Percentiles rank a stretch among this genome's conserved stretches.
These are phyloP conservation scores for Tenebrio molitor DNA, from an alignment of 1,140 invertebrate species.

Conservation along the genomic window DNA sequence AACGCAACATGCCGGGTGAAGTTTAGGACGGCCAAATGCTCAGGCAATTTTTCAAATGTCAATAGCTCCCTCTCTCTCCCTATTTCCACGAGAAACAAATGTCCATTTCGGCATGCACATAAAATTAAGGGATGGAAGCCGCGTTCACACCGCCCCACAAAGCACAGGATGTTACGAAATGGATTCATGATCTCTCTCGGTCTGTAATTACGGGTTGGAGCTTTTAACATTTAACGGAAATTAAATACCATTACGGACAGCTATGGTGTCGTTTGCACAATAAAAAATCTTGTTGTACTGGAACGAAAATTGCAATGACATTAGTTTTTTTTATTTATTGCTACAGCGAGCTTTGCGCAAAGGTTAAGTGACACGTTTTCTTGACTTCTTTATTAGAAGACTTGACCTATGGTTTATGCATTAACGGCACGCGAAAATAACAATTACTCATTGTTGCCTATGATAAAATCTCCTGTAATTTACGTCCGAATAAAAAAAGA, in stretches of 20 bases:
- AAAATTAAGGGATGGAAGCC: conserved; percentile 40
- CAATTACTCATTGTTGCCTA: conserved; percentile 20
- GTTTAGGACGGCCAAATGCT: conserved; percentile 40
- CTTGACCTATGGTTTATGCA: conserved; percentile 2
- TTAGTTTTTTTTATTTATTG: neutral
- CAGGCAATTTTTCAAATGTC: conserved; percentile 45
- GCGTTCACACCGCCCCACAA: conserved; percentile 1
- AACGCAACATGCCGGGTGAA: conserved; percentile 37
- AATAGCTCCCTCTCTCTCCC: conserved; percentile 31
- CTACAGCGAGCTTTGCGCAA: neutral
- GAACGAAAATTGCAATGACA: too few relatives aligned
- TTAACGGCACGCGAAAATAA: conserved; percentile 14
- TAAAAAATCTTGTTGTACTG: neutral
- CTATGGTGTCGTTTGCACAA: neutral
- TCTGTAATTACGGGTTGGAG: neutral
- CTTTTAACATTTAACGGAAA: conserved; percentile 15
- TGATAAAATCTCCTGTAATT: conserved; percentile 31
- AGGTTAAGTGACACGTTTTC: conserved; percentile 11
- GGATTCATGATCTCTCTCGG: neutral
- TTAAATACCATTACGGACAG: neutral
- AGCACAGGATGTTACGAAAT: neutral
- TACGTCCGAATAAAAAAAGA: conserved; percentile 11
- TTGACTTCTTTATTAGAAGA: neutral
- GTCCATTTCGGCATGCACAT: conserved; percentile 45
- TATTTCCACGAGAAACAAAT: conserved; percentile 42